Base-by-base conservation (phyloP, 2,113 vertebrate genomes). In the Candoia aspera region DNA sequence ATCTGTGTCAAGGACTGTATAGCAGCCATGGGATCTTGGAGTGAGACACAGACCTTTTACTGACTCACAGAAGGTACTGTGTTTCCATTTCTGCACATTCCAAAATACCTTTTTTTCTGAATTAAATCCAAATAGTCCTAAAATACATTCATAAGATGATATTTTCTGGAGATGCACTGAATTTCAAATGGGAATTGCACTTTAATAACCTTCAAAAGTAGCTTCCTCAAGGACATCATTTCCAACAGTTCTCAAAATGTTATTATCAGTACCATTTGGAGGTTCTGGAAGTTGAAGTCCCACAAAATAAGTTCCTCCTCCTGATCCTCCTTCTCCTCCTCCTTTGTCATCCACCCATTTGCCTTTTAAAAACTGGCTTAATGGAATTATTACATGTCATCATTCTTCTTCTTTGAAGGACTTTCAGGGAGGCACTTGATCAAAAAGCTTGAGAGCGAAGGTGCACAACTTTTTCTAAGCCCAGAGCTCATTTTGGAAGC, bases 371-470 rank as follows among this genome's bases (percentile, higher is more conserved):
- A 87, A 10, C 37, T 60, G 87, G 37, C 24, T 23, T 4, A 2
- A 60, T 42, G 87, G 33, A 60, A 88, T 26, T 37, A 24, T 46
- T 33, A 5, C 10, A 8, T 15, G 60, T 19, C 42, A 26, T 23
- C 26, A 5, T 73, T 73, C 26, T 23, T 33, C 87, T 88, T 23
- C 87, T 26, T 42, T 88, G 10, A 88, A 94, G 93, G 94, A 94
- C 64, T 92, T 94, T 88, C 93, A 12, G 11, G 57, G 93, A 53
- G 8, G 42, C 24, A 3, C 85, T 49, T 11, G 17, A 93, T 93
- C 86, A 96, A 95, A 96, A 84, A 53, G 19, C 29, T 49, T 0
- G 68, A 42, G 8, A 79, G 17, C 33, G 21, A 79, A 79, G 2
- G 33, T 42, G 8, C 68, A 79, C 33, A 79, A 37, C 6, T 19